Evolutionary conservation across 1,140 invertebrate genomes (phyloP).

Genomic region (Calosoma granatense): DNA sequence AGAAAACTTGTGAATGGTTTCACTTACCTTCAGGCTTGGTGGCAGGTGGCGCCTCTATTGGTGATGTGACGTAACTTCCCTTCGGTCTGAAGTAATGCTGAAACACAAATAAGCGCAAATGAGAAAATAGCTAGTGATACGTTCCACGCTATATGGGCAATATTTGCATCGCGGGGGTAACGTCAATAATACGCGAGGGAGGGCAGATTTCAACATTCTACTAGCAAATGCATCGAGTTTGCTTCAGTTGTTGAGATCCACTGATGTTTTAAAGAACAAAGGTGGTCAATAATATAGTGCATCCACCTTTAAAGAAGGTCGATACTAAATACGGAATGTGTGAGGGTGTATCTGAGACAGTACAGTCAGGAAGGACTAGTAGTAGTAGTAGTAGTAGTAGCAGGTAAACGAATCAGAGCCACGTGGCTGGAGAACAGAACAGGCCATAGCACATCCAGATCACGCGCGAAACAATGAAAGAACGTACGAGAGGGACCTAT

Average conservation of each 20-base stretch:
- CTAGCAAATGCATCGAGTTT: too few relatives aligned
- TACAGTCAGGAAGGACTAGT: too few relatives aligned
- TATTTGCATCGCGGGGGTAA: neutral
- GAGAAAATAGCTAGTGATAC: constrained; percentile 2
- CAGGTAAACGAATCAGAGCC: constrained; percentile 15
- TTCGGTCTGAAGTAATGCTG: constrained; percentile 24
- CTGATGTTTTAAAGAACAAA: too few relatives aligned
- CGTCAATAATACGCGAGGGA: too few relatives aligned
- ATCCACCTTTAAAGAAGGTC: neutral
- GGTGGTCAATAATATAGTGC: too few relatives aligned
- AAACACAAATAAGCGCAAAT: constrained; percentile 13
- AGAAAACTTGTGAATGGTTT: neutral
- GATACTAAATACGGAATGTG: neutral
- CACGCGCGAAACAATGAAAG: constrained; percentile 16
- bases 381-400: neutral
- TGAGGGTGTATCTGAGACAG: neutral
- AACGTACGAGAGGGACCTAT: constrained; percentile 18
- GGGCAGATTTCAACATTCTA: too few relatives aligned
- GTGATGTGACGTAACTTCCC: neutral
- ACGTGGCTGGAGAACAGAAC: constrained; percentile 15
- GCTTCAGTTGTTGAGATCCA: too few relatives aligned
- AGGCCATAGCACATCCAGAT: constrained; percentile 11
- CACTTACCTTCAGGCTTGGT: neutral
- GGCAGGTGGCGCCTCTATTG: neutral
- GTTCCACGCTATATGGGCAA: neutral